These are phyloP conservation scores for Mycteria americana DNA, from an alignment of 2,797 vertebrate genomes.

Conservation along the genomic window DNA sequence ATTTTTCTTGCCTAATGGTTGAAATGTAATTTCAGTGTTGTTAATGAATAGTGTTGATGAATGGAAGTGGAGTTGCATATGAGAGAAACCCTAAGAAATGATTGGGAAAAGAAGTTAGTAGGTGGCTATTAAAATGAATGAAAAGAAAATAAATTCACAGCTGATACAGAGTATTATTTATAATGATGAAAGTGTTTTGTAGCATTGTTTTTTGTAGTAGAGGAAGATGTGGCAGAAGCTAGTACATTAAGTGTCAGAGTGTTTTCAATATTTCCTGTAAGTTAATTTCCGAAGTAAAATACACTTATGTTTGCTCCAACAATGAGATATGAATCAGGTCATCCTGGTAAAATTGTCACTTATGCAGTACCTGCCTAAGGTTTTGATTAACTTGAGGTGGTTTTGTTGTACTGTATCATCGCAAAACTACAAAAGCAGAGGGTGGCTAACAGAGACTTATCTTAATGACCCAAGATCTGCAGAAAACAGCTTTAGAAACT, in stretches of 20 bases:
- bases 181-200: not conserved
- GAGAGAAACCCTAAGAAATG: not conserved
- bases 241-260: not conserved
- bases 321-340: not conserved
- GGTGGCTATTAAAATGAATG: not conserved
- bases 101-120: not conserved
- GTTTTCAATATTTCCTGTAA: not conserved
- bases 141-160: not conserved
- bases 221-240: not conserved
- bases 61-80: not conserved
- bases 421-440: not conserved
- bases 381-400: not conserved
- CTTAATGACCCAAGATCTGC: not conserved
- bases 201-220: not conserved
- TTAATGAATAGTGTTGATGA: not conserved
- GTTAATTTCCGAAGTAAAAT: not conserved
- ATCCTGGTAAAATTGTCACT: not conserved
- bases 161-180: not conserved
- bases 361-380: not conserved
- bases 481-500: not conserved
- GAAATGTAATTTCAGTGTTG: not conserved
- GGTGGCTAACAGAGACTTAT: not conserved
- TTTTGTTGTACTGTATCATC: not conserved
- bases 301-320: not conserved
- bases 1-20: not conserved